These are phyloP conservation scores for Eubasilissa splendida DNA, from an alignment of 2,888 invertebrate genomes.

Conservation along the genomic window DNA sequence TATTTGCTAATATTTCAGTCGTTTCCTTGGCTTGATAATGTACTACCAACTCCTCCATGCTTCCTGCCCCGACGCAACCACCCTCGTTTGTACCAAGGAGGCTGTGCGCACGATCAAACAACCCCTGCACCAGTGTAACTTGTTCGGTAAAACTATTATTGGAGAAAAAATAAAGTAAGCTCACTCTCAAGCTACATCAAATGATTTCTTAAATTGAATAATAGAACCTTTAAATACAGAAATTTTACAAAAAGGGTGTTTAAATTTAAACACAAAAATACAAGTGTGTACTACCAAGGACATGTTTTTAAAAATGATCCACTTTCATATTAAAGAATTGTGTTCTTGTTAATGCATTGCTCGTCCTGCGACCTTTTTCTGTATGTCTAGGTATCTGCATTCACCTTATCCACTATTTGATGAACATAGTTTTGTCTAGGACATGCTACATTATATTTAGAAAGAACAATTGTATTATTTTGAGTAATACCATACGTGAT, in stretches of 20 bases:
- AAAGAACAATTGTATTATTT: too few relatives aligned
- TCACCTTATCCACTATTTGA: too few relatives aligned
- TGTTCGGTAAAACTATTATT: slow-evolving; percentile 15
- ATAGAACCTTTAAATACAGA: not conserved
- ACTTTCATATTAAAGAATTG: too few relatives aligned
- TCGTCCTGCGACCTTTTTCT: too few relatives aligned
- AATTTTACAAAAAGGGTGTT: not conserved
- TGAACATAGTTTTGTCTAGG: too few relatives aligned
- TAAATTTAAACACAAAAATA: too few relatives aligned
- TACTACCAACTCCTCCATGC: slow-evolving; percentile 30
- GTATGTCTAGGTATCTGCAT: too few relatives aligned
- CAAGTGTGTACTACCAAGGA: too few relatives aligned
- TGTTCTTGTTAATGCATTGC: too few relatives aligned
- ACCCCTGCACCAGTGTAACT: slow-evolving; percentile 35
- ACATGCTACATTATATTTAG: too few relatives aligned
- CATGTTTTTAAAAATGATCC: too few relatives aligned
- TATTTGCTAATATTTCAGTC: slow-evolving; percentile 18
- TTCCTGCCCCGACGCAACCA: not conserved
- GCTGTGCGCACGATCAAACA: not conserved
- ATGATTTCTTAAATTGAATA: not conserved
- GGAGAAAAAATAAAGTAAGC: slow-evolving; percentile 25
- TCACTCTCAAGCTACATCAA: not conserved
- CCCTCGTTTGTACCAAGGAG: not conserved
- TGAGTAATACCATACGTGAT: too few relatives aligned
- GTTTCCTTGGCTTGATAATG: slow-evolving; percentile 35